A percentile compares a stretch with the other conserved stretches of the same genome.
Conservation (phyloP, 2,888 invertebrate genomes). For the Cremastinae sp. region DNA sequence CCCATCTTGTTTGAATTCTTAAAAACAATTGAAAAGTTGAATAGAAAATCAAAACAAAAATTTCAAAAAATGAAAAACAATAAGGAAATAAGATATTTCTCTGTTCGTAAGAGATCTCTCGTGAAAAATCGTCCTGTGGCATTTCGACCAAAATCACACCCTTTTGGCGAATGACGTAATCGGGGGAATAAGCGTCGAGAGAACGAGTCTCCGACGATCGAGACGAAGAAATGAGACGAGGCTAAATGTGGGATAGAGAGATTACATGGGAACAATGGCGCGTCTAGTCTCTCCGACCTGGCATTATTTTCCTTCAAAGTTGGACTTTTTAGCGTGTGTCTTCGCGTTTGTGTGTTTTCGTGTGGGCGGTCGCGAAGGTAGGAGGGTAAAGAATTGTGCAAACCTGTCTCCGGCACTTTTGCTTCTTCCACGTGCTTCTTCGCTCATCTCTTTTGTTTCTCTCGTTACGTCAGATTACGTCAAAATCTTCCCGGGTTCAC, state of each 20-base stretch:
- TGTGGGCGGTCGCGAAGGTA: constrained; percentile 52
- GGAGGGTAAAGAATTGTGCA: constrained; percentile 57
- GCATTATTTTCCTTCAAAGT: no score
- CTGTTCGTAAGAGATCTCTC: no score
- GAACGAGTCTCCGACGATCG: constrained; percentile 36
- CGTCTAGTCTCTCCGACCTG: constrained; percentile 33
- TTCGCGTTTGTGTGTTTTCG: constrained; percentile 27
- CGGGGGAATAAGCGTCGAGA: constrained; percentile 30
- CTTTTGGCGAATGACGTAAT: constrained; percentile 30
- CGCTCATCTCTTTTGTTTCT: not conserved
- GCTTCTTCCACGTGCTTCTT: constrained; percentile 25
- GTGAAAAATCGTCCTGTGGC: no score
- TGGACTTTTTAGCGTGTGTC: constrained; percentile 7
- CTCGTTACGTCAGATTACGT: not conserved
- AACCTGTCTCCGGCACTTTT: constrained; percentile 47
- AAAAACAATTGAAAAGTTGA: no score
- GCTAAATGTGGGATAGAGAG: constrained; percentile 45
- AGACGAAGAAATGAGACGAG: constrained; percentile 47
- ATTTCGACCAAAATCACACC: no score
- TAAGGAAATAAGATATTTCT: no score
- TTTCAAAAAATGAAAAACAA: no score
- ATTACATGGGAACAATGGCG: constrained; percentile 49
- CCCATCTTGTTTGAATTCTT: no score
- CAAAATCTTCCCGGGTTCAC: not conserved
- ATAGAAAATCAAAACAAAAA: no score